Conservation (phyloP, 2,113 vertebrate species). For the Danio rerio region GRCz12tu NC_133194.1:36374501-36375000, state of each 20-base stretch:
- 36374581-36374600: background rate
- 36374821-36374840: constrained; percentile 54
- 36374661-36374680: background rate
- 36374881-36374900: constrained; percentile 19
- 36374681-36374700: background rate
- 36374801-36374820: background rate
- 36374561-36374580: background rate
- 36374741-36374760: constrained; percentile 3
- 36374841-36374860: constrained; percentile 55
- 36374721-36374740: constrained; percentile 12
- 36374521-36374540: background rate
- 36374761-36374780: background rate
- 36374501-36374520: no score
- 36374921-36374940: constrained; percentile 23
- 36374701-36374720: background rate
- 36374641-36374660: background rate
- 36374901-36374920: constrained; percentile 6
- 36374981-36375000: constrained; percentile 47
- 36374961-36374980: constrained; percentile 47
- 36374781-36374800: constrained; percentile 54
- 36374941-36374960: constrained; percentile 17
- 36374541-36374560: background rate
- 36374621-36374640: background rate
- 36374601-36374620: background rate
- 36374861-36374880: constrained; percentile 41